These are phyloP conservation scores for Tholera decimalis DNA, from an alignment of 2,888 invertebrate species.

Conservation along the genomic window DNA sequence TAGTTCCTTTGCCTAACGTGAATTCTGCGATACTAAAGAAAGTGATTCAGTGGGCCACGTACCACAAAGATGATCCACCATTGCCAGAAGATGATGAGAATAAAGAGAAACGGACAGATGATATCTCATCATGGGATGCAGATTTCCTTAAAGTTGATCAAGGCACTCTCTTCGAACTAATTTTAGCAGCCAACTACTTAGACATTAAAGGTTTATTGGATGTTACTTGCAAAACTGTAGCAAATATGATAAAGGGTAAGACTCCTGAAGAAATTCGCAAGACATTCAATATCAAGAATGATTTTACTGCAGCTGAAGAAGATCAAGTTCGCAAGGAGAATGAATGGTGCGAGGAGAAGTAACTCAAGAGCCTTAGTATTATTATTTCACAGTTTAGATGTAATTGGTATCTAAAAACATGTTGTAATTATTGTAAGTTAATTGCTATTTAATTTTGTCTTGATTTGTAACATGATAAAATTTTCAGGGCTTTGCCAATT, in stretches of 20 bases:
- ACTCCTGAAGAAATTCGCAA: constrained; percentile 99
- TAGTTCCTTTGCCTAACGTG: constrained; percentile 99
- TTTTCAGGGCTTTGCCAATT: constrained; percentile 34
- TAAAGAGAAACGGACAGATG: constrained; percentile 99
- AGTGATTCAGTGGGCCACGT: constrained; percentile 98
- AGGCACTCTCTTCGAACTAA: constrained; percentile 98
- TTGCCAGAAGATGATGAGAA: constrained; percentile 99
- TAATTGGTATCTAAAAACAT: constrained; percentile 58
- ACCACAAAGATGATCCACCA: constrained; percentile 98
- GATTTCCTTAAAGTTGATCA: constrained; percentile 99
- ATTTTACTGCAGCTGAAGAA: constrained; percentile 98
- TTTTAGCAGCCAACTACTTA: constrained; percentile 99
- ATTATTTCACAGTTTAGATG: constrained; percentile 57
- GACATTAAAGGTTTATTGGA: constrained; percentile 99
- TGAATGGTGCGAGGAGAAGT: constrained; percentile 98
- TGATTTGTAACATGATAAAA: constrained; percentile 9
- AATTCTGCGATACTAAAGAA: constrained; percentile 99
- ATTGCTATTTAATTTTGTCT: constrained; percentile 44
- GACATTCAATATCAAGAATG: constrained; percentile 99
- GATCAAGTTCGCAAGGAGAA: constrained; percentile 99
- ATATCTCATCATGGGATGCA: constrained; percentile 99
- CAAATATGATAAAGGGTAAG: constrained; percentile 99
- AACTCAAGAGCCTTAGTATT: constrained; percentile 62
- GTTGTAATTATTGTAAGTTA: constrained; percentile 53
- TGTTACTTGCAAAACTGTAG: constrained; percentile 99